Base-by-base conservation (phyloP, 2,888 invertebrate species). In the Watsonalla binaria region DNA sequence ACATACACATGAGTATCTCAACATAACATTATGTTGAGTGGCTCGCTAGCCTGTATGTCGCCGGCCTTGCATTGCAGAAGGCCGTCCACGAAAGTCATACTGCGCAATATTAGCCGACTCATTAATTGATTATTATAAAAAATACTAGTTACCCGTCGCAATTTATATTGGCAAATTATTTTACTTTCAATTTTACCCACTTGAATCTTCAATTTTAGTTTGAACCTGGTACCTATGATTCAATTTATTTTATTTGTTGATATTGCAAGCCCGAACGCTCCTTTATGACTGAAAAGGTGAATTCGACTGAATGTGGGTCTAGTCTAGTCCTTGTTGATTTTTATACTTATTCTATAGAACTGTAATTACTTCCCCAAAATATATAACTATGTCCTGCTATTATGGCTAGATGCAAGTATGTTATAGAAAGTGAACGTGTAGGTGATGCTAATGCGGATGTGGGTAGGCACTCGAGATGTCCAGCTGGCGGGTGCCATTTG, bases 41-140 rank as follows among this genome's bases (percentile, higher is more conserved):
- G 67, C 67, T 65, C 62, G 66, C 77, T 63, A 84, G 86, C 76
- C 86, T 69, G 76, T 73, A 65, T 78, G 84, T 80, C 84, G 85
- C 82, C 86, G 85, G 79, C 87, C 87, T 87, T 87, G 85, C 65
- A 60, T 52, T 39, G 35, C 63, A 71, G 82, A 84, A 86, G 86
- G 86, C 79, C 80, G 76, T 33, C 60, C 68, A 71, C 74, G 74
- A 78, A 74, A 81, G 78, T 74, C 67, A 66, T 59, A 67, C 68
- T 68, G 60, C 71, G 70, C 69, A 74, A 72, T 63, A 66, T 57
- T 24, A 63, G 61, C 55, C 58, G 54, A 66, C 66, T 70, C 65
- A 74, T 75, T 74, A 72, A 71, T 73, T 77, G 74, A 75, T 72
- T 70, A 67, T 72, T 74, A 63, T 73, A 66, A 67, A 68, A n/a